Evolutionary conservation across 2,888 invertebrate species (phyloP), one percentile per base, ranked within the genome.

Genomic region (Rotaria socialis): DNA sequence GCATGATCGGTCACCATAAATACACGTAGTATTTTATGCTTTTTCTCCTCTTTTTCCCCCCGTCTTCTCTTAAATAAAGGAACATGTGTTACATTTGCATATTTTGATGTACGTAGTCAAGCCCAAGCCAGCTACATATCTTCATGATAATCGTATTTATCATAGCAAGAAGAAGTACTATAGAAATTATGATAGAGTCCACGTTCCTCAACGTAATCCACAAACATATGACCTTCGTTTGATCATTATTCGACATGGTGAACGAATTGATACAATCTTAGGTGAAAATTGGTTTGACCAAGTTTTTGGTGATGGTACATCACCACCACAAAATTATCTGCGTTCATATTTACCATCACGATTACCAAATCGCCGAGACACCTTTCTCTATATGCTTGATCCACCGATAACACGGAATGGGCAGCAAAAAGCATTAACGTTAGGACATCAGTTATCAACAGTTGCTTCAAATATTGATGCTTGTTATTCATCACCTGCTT

Each of bases 401-500:
- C 80, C 80, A n/a, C 80, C 80, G 6, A 47, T 80, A 47, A 80
- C 80, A 47, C 80, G 80, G 47, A 5, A 0, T 0, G 80, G 80
- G n/a, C 35, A 80, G 47, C 47, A 47, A 24, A n/a, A 24, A n/a
- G 35, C 80, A 4, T 8, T 24, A 19, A 2, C 0, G 2, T 8
- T 16, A 47, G 80, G 80, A 24, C n/a, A 47, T n/a, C 19, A 80
- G 11, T 47, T 80, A 80, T 10, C n/a, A 6, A 80, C 11, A 47
- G 0, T 7, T 24, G 47, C n/a, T n/a, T 0, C 47, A n/a, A 47
- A 2, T 11, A 8, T n/a, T 80, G 47, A 80, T 47, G 16, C 47
- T 47, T 80, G 80, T 80, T 80, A 80, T 80, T 47, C 24, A 47
- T 80, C 80, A 80, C 80, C 80, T 43, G 47, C 80, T n/a, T 47